Conservation (phyloP, 2,888 invertebrate species). For the Muschampia plurimacula region DNA sequence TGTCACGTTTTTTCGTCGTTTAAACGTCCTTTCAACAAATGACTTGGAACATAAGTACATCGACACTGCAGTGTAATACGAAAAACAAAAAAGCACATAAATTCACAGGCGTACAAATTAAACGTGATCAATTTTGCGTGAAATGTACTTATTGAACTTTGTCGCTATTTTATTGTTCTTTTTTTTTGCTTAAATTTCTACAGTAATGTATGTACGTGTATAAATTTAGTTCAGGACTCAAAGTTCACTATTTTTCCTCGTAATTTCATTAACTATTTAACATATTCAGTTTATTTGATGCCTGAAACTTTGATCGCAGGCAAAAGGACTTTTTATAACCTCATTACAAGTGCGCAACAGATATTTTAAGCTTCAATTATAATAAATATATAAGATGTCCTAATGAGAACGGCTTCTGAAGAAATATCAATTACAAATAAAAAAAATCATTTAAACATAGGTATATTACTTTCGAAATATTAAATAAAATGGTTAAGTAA, state of each 20-base stretch:
- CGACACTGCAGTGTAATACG: slow-evolving; percentile 50
- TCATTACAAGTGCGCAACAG: too few relatives aligned
- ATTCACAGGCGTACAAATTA: slow-evolving; percentile 26
- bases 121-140: slow-evolving; percentile 30
- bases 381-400: too few relatives aligned
- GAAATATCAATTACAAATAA: too few relatives aligned
- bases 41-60: slow-evolving; percentile 73
- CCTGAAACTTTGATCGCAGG: too few relatives aligned
- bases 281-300: background rate
- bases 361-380: too few relatives aligned
- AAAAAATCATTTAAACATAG: too few relatives aligned
- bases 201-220: background rate
- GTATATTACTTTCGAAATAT: too few relatives aligned
- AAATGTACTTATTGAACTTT: slow-evolving; percentile 24
- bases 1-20: slow-evolving; percentile 80
- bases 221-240: background rate
- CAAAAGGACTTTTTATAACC: too few relatives aligned
- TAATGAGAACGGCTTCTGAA: too few relatives aligned
- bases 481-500: background rate
- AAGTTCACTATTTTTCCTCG: background rate
- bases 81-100: slow-evolving; percentile 29
- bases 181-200: background rate
- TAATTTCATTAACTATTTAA: background rate
- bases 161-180: background rate
- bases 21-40: slow-evolving; percentile 76